Evolutionary conservation across 2,888 invertebrate species (phyloP), one percentile per base, ranked within the genome.

Genomic region (Eilema griseolum): DNA sequence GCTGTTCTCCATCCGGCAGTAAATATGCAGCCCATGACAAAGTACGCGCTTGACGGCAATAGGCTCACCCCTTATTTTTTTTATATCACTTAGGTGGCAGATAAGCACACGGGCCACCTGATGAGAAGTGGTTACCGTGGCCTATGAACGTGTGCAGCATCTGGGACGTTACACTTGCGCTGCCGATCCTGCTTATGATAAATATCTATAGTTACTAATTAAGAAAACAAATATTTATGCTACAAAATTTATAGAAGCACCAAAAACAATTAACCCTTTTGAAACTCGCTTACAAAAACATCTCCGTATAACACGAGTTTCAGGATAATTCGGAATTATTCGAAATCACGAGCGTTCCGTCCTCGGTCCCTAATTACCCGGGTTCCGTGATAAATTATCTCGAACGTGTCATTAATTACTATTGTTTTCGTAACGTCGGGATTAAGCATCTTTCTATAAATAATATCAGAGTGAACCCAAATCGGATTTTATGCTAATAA

Each of bases 401-500:
- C 72, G 75, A 81, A 81, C 84, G 81, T 84, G 84, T 83, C 76
- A 72, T 79, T 85, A 85, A 85, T 83, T 85, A 82, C 82, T 71
- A 82, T 80, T 83, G 84, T 84, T 84, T 79, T 71, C 37, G 71
- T 71, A 73, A 73, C 77, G 71, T 61, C 62, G 67, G 41, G 68
- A 70, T 70, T 59, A 71, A 56, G 41, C 52, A 24, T 60, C 60
- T 20, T 62, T 41, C 67, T 66, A 69, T 73, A 69, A 68, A 66
- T 69, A 71, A 69, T 69, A 66, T 72, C 52, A 65, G 26, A 41
- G 56, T 41, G 57, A 63, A 62, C 26, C 62, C 16, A 28, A 69
- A 72, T 61, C 41, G 61, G 46, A 60, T 63, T 72, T 57, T 20
- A 28, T 31, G 33, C 7, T 7, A n/a, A 66, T 66, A 33, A 62